Evolutionary conservation across 2,797 vertebrate genomes (phyloP), one percentile per base, ranked within the genome.

Genomic region (Sardinella longiceps): DNA sequence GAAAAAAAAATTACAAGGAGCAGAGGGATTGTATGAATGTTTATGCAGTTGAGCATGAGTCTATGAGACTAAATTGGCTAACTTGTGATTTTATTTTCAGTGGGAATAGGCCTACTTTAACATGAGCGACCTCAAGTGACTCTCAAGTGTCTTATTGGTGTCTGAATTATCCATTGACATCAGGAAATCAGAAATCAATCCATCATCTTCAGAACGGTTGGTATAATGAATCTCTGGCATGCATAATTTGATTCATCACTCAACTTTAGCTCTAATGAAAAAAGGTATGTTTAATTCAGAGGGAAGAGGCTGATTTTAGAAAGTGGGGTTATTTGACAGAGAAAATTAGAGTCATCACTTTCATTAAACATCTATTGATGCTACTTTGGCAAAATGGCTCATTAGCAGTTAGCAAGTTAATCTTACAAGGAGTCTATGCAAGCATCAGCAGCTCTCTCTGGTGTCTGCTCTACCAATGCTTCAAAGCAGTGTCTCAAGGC

Each of bases 401-500:
- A 37, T 37, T 74, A 74, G 5, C 15, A 74, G n/a, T n/a, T n/a
- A n/a, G 37, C 37, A 20, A 28, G 33, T 39, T 74, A 39, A 14
- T 18, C 66, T 18, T 63, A 63, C 66, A 7, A 60, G 14, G 23
- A 60, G 56, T 77, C 18, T 18, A 6, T 9, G 70, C 6, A 43
- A 43, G 70, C 37, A 20, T 43, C 12, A 39, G 5, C 33, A 77
- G 7, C 33, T 20, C 15, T 37, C 28, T 77, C 70, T 20, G n/a
- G 33, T 43, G 70, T 77, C 23, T 20, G 14, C 5, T 20, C 7
- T 77, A 43, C 33, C 4, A 23, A 43, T 43, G 33, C 70, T 77
- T 77, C 33, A 43, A 43, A 77, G 70, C 33, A 77, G 37, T 77
- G 70, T 77, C 70, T 77, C 6, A 20, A 39, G 70, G 70, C 70